Evolutionary conservation across 1,140 invertebrate species (phyloP).

Genomic region (Contarinia nasturtii): DNA sequence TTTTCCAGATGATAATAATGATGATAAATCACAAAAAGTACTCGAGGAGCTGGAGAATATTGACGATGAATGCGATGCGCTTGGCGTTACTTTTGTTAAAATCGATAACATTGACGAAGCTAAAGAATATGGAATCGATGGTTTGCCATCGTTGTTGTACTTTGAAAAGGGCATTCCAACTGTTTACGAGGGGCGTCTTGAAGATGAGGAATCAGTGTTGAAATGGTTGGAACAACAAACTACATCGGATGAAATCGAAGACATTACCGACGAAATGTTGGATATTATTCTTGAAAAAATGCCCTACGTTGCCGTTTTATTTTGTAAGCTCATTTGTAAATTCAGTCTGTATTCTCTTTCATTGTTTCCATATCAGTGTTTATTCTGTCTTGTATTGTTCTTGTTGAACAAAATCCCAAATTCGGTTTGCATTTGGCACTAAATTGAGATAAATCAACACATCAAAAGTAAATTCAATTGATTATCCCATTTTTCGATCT

Average conservation of each 20-base stretch:
- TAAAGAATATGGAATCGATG: slow-evolving; percentile 77
- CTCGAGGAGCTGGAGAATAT: slow-evolving; percentile 84
- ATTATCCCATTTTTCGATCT: no score
- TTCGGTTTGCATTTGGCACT: no score
- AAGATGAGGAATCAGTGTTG: slow-evolving; percentile 78
- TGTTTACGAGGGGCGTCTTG: slow-evolving; percentile 74
- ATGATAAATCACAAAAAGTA: slow-evolving; percentile 68
- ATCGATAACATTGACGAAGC: slow-evolving; percentile 81
- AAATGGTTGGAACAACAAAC: slow-evolving; percentile 72
- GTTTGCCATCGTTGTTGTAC: slow-evolving; percentile 66
- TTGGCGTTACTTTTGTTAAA: slow-evolving; percentile 79
- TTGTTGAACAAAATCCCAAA: not conserved
- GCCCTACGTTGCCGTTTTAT: slow-evolving; percentile 69
- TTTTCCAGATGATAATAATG: slow-evolving; percentile 78
- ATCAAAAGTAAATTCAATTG: no score
- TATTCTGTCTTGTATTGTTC: not conserved
- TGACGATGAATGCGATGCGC: slow-evolving; percentile 78
- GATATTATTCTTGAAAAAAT: slow-evolving; percentile 79
- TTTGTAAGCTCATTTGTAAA: slow-evolving; percentile 46
- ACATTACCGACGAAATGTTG: slow-evolving; percentile 86
- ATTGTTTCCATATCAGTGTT: not conserved
- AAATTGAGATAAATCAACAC: no score
- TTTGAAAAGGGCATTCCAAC: slow-evolving; percentile 82
- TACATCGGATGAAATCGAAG: slow-evolving; percentile 81
- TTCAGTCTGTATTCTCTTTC: not conserved